A percentile compares a stretch with the other conserved stretches of the same genome.
phyloP scores from a whole-genome alignment of 64 coral and sea anemone species.

The Orbicella faveolata region DNA sequence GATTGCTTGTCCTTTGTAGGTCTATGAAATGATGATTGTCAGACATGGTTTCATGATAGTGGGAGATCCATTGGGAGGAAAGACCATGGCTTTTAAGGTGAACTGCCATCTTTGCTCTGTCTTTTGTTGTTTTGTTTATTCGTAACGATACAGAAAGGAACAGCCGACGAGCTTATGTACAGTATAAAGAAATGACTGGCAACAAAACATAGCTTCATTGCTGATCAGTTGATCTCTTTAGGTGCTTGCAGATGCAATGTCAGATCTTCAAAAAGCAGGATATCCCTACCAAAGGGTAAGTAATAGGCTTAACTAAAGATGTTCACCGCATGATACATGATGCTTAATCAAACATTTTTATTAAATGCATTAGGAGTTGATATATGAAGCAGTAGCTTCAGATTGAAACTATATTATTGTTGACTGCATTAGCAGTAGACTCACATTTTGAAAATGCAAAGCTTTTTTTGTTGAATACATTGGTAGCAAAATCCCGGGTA shows the following conservation, averaged over 20 bases:
- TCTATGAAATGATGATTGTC: constrained; percentile 83
- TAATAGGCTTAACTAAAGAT: neutral
- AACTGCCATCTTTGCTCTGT: neutral
- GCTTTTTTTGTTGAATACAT: too few relatives aligned
- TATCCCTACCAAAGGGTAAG: constrained; percentile 77
- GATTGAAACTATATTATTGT: too few relatives aligned
- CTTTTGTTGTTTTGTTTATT: neutral
- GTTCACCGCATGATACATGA: neutral
- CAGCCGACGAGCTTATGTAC: too few relatives aligned
- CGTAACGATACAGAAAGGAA: neutral
- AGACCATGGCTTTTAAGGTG: constrained; percentile 99
- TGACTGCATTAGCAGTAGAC: too few relatives aligned
- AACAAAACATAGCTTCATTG: neutral
- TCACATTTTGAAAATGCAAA: too few relatives aligned
- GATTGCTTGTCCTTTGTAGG: constrained; percentile 20
- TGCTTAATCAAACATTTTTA: too few relatives aligned
- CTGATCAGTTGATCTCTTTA: neutral
- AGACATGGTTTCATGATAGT: constrained; percentile 95
- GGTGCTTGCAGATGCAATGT: constrained; percentile 91
- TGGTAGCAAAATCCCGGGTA: too few relatives aligned
- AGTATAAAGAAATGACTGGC: neutral
- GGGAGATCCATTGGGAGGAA: constrained; percentile 94
- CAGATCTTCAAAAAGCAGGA: constrained; percentile 93
- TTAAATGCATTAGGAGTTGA: too few relatives aligned
- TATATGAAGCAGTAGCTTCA: too few relatives aligned